These are phyloP conservation scores for Lerema accius DNA, from an alignment of 1,140 invertebrate genomes.

Conservation along the genomic window DNA sequence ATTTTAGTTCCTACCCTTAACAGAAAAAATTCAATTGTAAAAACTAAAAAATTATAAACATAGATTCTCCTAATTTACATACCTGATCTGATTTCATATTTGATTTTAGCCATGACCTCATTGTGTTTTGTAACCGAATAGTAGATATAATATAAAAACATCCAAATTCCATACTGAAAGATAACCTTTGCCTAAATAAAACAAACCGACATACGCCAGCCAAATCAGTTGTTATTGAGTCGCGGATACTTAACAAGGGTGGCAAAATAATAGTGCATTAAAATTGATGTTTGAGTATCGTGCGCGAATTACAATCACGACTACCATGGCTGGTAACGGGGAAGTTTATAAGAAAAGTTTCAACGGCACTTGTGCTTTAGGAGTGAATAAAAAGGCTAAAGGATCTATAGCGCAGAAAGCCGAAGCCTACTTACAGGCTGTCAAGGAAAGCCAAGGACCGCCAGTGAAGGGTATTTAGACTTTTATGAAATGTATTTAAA, in stretches of 20 bases:
- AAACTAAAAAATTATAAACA: too few relatives aligned
- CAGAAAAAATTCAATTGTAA: too few relatives aligned
- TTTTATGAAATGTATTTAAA: conserved; percentile 5
- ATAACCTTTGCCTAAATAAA: conserved; percentile 31
- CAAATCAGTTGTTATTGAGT: conserved; percentile 18
- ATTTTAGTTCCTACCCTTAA: too few relatives aligned
- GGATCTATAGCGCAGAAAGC: conserved; percentile 64
- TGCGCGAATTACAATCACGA: conserved; percentile 54
- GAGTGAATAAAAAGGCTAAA: conserved; percentile 53
- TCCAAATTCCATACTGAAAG: conserved; percentile 7
- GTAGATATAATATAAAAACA: conserved; percentile 2
- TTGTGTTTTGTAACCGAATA: conserved; percentile 24
- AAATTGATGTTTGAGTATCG: conserved; percentile 51
- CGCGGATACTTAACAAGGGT: conserved; percentile 3
- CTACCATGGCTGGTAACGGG: conserved; percentile 52
- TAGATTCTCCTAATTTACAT: too few relatives aligned
- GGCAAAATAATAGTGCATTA: background rate
- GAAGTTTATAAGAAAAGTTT: conserved; percentile 49
- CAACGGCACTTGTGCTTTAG: conserved; percentile 53
- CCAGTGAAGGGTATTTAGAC: conserved; percentile 45
- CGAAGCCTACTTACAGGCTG: conserved; percentile 66
- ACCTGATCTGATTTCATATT: background rate
- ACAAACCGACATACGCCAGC: conserved; percentile 8
- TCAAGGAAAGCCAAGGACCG: conserved; percentile 52
- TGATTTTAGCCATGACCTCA: conserved; percentile 26